phyloP scores from a whole-genome alignment of 2,797 vertebrate genomes.

The Macropodus opercularis region DNA sequence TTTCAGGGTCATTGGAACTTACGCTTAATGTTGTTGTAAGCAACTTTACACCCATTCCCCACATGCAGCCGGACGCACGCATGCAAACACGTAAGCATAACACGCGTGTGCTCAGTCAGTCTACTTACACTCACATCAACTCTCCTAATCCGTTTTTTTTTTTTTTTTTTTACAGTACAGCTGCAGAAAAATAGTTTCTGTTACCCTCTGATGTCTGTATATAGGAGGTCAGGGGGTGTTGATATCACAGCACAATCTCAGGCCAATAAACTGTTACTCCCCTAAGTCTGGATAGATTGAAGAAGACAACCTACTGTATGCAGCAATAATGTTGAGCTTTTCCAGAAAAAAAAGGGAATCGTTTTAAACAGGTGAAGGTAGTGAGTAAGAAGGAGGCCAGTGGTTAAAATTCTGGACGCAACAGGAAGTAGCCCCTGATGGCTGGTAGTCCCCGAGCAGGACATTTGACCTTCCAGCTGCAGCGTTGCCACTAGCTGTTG shows the following conservation, averaged over 20 bases:
- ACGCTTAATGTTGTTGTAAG: conserved; percentile 64
- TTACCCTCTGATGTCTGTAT: conserved; percentile 35
- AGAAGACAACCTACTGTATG: conserved; percentile 39
- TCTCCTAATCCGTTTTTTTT: conserved; percentile 53
- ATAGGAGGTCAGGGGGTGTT: conserved; percentile 57
- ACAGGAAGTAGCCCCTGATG: conserved; percentile 21
- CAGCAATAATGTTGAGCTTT: conserved; percentile 27
- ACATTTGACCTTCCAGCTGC: conserved; percentile 34
- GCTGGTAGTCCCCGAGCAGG: conserved; percentile 36
- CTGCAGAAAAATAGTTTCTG: conserved; percentile 60
- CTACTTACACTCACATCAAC: conserved; percentile 37
- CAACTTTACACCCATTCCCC: conserved; percentile 47
- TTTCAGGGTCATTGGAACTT: conserved; percentile 73
- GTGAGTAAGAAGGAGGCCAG: conserved; percentile 1
- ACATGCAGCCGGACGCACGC: conserved; percentile 25
- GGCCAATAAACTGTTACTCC: conserved; percentile 53
- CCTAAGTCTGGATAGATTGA: conserved; percentile 30
- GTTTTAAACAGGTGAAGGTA: conserved; percentile 1
- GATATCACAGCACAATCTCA: conserved; percentile 55
- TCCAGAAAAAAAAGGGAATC: neutral
- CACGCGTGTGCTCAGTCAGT: conserved; percentile 22
- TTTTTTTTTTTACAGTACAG: conserved; percentile 48
- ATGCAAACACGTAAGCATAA: conserved; percentile 48
- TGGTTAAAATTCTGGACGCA: conserved; percentile 2
- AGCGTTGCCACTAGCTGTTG: conserved; percentile 18